Conservation (phyloP, 1,140 invertebrate species). For the Pogonus chalceus region DNA sequence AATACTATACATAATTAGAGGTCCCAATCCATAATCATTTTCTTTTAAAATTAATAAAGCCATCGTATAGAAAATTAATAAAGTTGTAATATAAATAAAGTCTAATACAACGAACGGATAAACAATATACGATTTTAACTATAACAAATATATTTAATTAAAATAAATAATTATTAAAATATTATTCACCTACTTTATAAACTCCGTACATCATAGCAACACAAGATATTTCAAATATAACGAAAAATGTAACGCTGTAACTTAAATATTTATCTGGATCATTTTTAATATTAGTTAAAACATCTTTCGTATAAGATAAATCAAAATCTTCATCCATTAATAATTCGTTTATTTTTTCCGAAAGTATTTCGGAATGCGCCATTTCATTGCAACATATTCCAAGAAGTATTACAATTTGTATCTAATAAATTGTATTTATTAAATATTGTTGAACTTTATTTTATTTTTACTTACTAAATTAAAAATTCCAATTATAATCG, state of each 20-base stretch:
- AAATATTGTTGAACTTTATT: neutral
- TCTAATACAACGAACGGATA: neutral
- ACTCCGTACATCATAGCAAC: neutral
- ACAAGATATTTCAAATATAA: neutral
- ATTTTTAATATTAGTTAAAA: neutral
- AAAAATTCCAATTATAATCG: neutral
- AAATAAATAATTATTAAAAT: neutral
- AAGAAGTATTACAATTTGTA: neutral
- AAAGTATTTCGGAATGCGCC: neutral
- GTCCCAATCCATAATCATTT: neutral
- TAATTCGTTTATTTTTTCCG: neutral
- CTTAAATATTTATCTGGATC: neutral
- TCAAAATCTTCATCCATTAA: neutral
- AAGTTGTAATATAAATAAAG: neutral
- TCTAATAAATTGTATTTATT: neutral
- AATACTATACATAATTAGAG: neutral
- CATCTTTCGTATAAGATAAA: neutral
- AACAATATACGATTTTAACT: neutral
- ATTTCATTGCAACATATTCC: neutral
- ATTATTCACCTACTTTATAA: neutral
- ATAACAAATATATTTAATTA: neutral
- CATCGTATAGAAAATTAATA: neutral
- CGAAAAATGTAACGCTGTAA: neutral
- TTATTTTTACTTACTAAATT: neutral
- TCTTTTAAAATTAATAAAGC: neutral